A percentile compares a stretch with the other conserved stretches of the same genome.
These are phyloP conservation scores for Antechinus flavipes DNA, from an alignment of 2,113 vertebrate species.

Conservation along the genomic window DNA sequence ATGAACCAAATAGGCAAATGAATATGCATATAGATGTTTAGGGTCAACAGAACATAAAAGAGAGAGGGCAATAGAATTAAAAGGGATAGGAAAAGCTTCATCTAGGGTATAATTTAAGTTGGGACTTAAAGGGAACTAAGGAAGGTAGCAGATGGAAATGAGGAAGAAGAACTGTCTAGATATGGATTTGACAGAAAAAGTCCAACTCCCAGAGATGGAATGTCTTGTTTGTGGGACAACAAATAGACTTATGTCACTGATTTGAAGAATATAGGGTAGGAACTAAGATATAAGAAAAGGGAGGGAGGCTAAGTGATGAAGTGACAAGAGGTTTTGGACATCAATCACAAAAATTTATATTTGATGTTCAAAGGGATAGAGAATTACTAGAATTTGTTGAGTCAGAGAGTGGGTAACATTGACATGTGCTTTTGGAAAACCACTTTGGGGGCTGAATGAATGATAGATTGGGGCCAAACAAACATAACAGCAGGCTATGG, in stretches of 20 bases:
- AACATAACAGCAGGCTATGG: neutral
- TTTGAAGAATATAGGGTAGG: neutral
- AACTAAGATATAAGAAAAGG: neutral
- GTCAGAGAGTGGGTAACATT: neutral
- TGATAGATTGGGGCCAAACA: neutral
- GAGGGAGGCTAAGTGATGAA: neutral
- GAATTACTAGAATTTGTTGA: neutral
- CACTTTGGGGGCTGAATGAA: neutral
- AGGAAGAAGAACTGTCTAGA: neutral
- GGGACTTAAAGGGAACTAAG: neutral
- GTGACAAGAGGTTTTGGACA: neutral
- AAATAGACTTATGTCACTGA: neutral
- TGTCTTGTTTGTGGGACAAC: neutral
- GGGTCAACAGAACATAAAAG: neutral
- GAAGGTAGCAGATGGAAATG: neutral
- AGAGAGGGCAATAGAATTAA: neutral
- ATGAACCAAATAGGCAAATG: neutral
- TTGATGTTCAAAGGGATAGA: neutral
- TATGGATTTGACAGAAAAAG: neutral
- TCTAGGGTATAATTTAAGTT: neutral
- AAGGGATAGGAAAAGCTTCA: neutral
- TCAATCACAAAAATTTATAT: neutral
- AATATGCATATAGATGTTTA: neutral
- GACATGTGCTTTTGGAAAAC: neutral
- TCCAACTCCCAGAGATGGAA: no score